Percentiles rank a stretch among this genome's conserved stretches.
Evolutionary conservation across 2,797 vertebrate species (phyloP).

Genomic region (Acanthiza pusilla): DNA sequence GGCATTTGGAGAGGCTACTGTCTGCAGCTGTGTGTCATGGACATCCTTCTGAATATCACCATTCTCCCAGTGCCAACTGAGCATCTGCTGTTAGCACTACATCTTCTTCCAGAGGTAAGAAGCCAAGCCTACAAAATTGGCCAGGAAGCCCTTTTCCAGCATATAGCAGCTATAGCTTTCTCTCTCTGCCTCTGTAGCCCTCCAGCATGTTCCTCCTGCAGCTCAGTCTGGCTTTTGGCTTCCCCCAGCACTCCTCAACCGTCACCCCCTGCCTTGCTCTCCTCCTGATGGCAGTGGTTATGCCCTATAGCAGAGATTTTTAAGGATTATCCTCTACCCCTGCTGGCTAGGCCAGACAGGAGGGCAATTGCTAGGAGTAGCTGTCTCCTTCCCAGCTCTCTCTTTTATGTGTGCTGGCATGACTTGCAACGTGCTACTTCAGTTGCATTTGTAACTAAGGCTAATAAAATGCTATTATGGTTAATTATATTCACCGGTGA

Average conservation of each 20-base stretch:
- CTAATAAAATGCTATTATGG: slow-evolving; percentile 62
- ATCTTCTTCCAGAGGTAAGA: not conserved
- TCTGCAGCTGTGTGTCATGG: not conserved
- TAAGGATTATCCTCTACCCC: slow-evolving; percentile 36
- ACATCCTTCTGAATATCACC: not conserved
- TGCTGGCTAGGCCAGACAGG: slow-evolving; percentile 42
- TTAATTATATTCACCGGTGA: slow-evolving; percentile 45
- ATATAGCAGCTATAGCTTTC: not conserved
- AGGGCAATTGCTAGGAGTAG: slow-evolving; percentile 38
- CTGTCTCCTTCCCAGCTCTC: slow-evolving; percentile 35
- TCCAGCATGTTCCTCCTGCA: not conserved
- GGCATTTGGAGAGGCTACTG: not conserved
- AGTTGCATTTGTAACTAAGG: not conserved
- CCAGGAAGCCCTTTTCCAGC: not conserved
- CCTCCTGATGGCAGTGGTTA: not conserved
- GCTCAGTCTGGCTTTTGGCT: not conserved
- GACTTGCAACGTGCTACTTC: slow-evolving; percentile 12
- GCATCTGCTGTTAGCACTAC: not conserved
- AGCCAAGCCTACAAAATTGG: not conserved
- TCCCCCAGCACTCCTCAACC: not conserved
- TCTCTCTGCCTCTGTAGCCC: not conserved
- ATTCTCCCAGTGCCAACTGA: not conserved
- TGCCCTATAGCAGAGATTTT: slow-evolving; percentile 26
- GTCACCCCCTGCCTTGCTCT: not conserved
- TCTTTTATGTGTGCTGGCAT: slow-evolving; percentile 38